phyloP scores from a whole-genome alignment of 2,888 invertebrate genomes.

The Eupithecia vulgata region DNA sequence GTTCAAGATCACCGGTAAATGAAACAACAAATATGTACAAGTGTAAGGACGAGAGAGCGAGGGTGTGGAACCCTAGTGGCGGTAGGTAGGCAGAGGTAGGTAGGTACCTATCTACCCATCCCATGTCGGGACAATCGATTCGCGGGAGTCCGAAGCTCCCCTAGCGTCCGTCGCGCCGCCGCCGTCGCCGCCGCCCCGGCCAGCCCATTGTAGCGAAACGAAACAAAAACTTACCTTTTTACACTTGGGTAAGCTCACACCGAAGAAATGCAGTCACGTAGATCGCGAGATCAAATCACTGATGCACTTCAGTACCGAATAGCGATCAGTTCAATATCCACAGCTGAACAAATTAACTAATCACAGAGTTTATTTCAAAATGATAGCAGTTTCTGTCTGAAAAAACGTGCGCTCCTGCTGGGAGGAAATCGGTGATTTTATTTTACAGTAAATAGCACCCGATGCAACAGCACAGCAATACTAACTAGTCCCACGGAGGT shows the following conservation, averaged over 20 bases:
- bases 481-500: slow-evolving; percentile 69
- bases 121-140: slow-evolving; percentile 76
- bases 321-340: slow-evolving; percentile 61
- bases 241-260: slow-evolving; percentile 74
- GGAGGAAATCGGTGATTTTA: slow-evolving; percentile 59
- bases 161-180: slow-evolving; percentile 50
- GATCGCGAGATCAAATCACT: slow-evolving; percentile 76
- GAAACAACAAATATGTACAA: slow-evolving; percentile 58
- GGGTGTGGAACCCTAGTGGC: slow-evolving; percentile 61
- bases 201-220: slow-evolving; percentile 58
- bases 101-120: slow-evolving; percentile 49
- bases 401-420: slow-evolving; percentile 57
- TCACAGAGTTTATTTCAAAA: slow-evolving; percentile 60
- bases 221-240: slow-evolving; percentile 78
- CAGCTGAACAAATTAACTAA: slow-evolving; percentile 69
- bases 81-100: slow-evolving; percentile 39
- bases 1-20: slow-evolving; percentile 64
- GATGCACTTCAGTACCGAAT: slow-evolving; percentile 66
- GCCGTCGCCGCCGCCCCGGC: slow-evolving; percentile 49
- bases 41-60: slow-evolving; percentile 55
- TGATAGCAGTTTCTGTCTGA: slow-evolving; percentile 51
- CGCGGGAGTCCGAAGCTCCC: slow-evolving; percentile 66
- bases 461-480: slow-evolving; percentile 53
- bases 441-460: slow-evolving; percentile 41
- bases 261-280: slow-evolving; percentile 75